Base-by-base conservation (phyloP, 2,888 invertebrate species). In the Dryococelus australis region DNA sequence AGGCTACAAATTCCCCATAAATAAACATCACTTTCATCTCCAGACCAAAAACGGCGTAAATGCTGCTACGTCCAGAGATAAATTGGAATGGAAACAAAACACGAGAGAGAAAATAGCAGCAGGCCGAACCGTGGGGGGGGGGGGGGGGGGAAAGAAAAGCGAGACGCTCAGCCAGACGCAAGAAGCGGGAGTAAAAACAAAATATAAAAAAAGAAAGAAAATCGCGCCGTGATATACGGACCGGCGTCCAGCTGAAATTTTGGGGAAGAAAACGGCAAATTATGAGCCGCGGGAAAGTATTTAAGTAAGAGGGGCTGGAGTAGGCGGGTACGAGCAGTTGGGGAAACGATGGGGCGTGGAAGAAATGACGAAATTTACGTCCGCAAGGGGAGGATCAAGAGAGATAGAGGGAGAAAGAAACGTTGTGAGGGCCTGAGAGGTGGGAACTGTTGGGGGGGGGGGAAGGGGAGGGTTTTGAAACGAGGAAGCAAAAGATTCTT, bases 201-300 rank as follows among this genome's bases (percentile, higher is more conserved):
- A n/a, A n/a, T n/a, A n/a, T n/a, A n/a, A n/a, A 65, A 65, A 0
- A 65, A n/a, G 0, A 65, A 35, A 65, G 24, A 65, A 65, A 65
- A 65, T 24, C 16, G 65, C 65, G 6, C 20, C 65, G 65, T 65
- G 65, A 65, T 65, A 65, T 65, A 65, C n/a, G 65, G 16, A 24
- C n/a, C 24, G 8, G 65, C 65, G 65, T 65, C 65, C 65, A 65
- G 65, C n/a, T 20, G 65, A 65, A 65, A 12, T 5, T n/a, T 8
- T n/a, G 65, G n/a, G n/a, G n/a, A 65, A 65, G 65, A 65, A 65
- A 65, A 65, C 65, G 65, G 65, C 65, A 65, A 65, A 65, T 65
- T 65, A 65, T 65, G 65, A 65, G 65, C 24, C 65, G 65, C 20
- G 65, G 65, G 35, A 65, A 65, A 5, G 13, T 65, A 65, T 65